Evolutionary conservation across 2,888 invertebrate species (phyloP).

Genomic region (Lepidocyrtoides sp.): DNA sequence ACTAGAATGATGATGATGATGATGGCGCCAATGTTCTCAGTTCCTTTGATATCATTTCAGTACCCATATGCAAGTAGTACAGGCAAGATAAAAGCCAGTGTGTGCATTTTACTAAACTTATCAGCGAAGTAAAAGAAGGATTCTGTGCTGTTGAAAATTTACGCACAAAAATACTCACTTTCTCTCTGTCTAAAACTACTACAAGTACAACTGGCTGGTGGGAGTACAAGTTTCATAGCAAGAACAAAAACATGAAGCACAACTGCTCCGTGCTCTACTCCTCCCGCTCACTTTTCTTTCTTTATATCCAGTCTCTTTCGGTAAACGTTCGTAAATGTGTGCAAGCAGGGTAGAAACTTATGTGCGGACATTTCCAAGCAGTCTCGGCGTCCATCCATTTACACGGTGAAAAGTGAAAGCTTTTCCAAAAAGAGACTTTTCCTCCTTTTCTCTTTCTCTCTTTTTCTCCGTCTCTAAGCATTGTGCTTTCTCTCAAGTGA

Average conservation of each 20-base stretch:
- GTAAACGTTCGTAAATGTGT: background rate
- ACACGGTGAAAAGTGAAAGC: constrained; percentile 54
- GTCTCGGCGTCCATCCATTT: constrained; percentile 42
- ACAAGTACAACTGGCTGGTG: no score
- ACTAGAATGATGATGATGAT: background rate
- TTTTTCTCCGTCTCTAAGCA: background rate
- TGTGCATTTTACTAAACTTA: no score
- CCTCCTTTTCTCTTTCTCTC: background rate
- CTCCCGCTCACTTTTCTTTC: constrained; percentile 43
- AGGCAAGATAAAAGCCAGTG: constrained; percentile 1
- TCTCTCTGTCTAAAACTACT: background rate
- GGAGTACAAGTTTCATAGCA: background rate
- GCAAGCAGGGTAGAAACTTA: background rate
- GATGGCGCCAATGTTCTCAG: background rate
- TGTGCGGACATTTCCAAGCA: constrained; percentile 29
- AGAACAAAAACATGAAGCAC: constrained; percentile 11
- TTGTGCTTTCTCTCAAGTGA: background rate
- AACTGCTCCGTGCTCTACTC: background rate
- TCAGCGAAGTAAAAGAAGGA: constrained; percentile 39
- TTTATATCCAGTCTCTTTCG: background rate
- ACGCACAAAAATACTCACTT: constrained; percentile 56
- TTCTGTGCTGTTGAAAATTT: constrained; percentile 52
- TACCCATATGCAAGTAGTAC: background rate
- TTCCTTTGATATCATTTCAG: background rate
- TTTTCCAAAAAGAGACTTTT: constrained; percentile 25